These are phyloP conservation scores for Hippocampus zosterae DNA, from an alignment of 2,113 vertebrate species.

Conservation along the genomic window DNA sequence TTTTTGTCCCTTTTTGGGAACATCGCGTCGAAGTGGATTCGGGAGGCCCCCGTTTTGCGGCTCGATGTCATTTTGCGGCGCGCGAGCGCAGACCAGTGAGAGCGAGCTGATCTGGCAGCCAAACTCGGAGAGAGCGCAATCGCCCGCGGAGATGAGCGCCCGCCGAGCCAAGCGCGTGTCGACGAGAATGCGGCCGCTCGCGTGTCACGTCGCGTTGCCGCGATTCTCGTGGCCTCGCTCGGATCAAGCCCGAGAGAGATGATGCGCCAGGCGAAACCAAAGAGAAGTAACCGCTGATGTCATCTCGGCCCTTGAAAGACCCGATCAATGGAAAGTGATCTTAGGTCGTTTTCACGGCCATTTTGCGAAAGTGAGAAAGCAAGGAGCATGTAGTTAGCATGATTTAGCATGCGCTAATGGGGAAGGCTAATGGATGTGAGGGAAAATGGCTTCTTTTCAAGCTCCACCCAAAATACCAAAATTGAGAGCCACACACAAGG, in stretches of 20 bases:
- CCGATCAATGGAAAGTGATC: neutral
- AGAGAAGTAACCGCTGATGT: slow-evolving; percentile 1
- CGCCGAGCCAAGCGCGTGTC: neutral
- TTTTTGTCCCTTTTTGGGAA: neutral
- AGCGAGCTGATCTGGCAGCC: neutral
- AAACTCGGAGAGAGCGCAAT: neutral
- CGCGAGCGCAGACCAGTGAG: slow-evolving; percentile 9
- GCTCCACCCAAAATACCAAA: slow-evolving; percentile 37
- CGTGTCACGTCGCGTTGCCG: slow-evolving; percentile 1
- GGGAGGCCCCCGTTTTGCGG: neutral
- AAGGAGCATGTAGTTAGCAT: neutral
- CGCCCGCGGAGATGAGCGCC: neutral
- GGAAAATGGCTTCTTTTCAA: slow-evolving; percentile 10
- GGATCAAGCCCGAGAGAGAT: neutral
- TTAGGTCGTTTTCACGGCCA: neutral
- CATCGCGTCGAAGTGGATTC: neutral
- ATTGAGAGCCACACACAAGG: slow-evolving; percentile 28
- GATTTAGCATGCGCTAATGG: neutral
- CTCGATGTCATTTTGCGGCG: neutral
- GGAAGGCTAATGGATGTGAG: slow-evolving; percentile 1
- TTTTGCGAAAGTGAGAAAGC: no score
- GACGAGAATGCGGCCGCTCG: neutral
- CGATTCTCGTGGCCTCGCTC: slow-evolving; percentile 2
- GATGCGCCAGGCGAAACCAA: neutral
- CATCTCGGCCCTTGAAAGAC: slow-evolving; percentile 13